phyloP scores from a whole-genome alignment of 2,113 vertebrate genomes.

The Sula dactylatra region DNA sequence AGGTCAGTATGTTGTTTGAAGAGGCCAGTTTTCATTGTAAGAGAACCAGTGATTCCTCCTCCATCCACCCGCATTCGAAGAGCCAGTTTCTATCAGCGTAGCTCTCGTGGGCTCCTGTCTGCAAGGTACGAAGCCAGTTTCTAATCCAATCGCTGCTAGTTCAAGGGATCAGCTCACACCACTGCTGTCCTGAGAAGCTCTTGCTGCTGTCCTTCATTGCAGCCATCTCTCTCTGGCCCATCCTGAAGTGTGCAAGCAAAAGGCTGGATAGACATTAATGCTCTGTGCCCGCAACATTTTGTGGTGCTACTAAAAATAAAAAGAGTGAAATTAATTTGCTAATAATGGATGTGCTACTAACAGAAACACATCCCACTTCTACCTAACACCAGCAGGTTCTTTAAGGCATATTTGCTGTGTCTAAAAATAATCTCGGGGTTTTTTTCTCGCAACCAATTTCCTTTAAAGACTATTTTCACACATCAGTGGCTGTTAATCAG shows the following conservation, averaged over 20 bases:
- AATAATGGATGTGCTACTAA: not conserved
- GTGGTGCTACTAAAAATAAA: conserved; percentile 8
- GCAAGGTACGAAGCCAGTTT: not conserved
- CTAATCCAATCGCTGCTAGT: accelerated
- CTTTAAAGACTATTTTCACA: conserved; percentile 37
- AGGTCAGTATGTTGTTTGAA: not conserved
- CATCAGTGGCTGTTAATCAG: conserved; percentile 18
- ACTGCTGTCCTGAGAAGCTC: not conserved
- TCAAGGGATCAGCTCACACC: not conserved
- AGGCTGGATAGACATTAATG: not conserved
- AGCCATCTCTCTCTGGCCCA: not conserved
- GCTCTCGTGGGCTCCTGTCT: not conserved
- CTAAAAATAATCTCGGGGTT: not conserved
- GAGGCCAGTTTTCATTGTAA: not conserved
- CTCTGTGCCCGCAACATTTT: not conserved
- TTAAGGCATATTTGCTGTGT: not conserved
- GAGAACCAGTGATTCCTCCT: not conserved
- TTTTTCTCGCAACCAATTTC: not conserved
- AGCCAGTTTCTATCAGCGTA: not conserved
- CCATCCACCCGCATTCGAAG: not conserved
- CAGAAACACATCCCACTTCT: not conserved
- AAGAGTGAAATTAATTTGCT: conserved; percentile 22
- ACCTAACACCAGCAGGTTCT: not conserved
- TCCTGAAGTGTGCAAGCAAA: not conserved
- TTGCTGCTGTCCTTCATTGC: not conserved